These are phyloP conservation scores for Spilarctia lutea DNA, from an alignment of 2,888 invertebrate genomes.

Conservation along the genomic window DNA sequence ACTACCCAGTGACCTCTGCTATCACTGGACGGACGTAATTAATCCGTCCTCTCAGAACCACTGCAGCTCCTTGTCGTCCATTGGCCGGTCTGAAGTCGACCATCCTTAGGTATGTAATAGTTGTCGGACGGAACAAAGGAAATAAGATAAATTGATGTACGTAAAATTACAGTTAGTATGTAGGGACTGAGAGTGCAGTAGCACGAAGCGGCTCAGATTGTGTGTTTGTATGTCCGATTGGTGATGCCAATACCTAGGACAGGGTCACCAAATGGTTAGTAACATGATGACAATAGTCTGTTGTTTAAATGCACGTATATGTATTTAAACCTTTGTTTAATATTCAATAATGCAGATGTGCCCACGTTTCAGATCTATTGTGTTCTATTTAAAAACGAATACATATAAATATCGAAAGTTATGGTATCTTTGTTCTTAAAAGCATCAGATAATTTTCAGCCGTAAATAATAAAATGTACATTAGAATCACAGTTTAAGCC, in stretches of 20 bases:
- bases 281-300: neutral
- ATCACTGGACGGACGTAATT: neutral
- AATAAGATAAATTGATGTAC: neutral
- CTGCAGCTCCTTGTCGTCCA: neutral
- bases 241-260: no score
- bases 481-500: conserved; percentile 10
- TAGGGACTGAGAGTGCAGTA: neutral
- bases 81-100: neutral
- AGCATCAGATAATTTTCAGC: neutral
- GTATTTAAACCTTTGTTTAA: neutral
- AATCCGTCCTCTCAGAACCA: neutral
- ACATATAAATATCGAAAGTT: neutral
- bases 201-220: neutral
- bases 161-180: neutral
- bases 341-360: neutral
- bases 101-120: neutral
- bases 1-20: neutral
- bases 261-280: neutral
- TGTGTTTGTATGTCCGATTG: neutral
- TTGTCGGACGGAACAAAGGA: neutral
- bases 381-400: neutral
- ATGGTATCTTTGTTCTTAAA: neutral
- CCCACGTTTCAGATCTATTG: neutral
- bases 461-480: neutral
- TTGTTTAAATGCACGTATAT: neutral